Conservation (phyloP, 2,113 vertebrate species). For the Leucoraja erinaceus region DNA sequence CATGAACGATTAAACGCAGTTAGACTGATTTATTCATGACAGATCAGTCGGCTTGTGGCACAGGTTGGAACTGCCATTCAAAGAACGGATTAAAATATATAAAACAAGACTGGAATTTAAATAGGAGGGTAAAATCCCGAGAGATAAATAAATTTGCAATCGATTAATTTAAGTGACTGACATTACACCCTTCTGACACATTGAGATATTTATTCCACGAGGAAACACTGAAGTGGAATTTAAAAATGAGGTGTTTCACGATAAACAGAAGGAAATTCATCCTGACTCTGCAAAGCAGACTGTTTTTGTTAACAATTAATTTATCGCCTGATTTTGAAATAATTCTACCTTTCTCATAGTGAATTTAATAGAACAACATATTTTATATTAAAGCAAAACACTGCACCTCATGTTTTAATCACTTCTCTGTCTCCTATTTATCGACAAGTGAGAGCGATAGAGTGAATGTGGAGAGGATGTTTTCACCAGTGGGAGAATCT, state of each 20-base stretch:
- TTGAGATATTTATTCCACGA: neutral
- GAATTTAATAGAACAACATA: neutral
- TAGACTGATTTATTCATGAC: conserved; percentile 14
- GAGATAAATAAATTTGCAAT: conserved; percentile 20
- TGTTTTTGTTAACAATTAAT: neutral
- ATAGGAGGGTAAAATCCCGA: neutral
- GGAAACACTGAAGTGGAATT: neutral
- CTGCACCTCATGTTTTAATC: neutral
- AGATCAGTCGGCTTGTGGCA: neutral
- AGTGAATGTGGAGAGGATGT: no score
- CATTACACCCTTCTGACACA: neutral
- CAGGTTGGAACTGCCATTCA: neutral
- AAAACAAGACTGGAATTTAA: neutral
- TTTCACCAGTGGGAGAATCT: no score
- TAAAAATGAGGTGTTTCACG: neutral
- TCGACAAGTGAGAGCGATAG: neutral
- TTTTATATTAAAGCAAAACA: neutral
- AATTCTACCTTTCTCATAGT: neutral
- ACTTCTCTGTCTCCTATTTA: neutral
- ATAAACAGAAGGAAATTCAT: neutral
- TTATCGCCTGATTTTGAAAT: neutral
- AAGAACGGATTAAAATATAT: neutral
- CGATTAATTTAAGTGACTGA: neutral
- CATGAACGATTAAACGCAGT: neutral
- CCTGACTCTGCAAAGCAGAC: neutral